Conservation (phyloP, 2,888 invertebrate species). For the Psylliodes chrysocephalus region DNA sequence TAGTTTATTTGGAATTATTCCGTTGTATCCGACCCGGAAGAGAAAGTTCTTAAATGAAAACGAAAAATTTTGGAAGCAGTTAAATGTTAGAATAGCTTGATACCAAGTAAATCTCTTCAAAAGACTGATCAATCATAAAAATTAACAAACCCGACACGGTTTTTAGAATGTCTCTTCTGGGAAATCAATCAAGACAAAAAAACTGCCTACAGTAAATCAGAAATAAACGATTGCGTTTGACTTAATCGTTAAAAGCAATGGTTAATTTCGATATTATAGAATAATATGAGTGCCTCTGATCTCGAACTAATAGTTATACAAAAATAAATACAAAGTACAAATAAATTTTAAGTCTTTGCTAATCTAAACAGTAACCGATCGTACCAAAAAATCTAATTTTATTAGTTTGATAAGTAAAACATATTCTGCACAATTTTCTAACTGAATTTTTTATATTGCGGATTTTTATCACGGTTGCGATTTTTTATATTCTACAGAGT, state of each 20-base stretch:
- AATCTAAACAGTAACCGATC: slow-evolving; percentile 20
- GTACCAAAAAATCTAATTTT: slow-evolving; percentile 21
- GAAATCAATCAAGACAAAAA: slow-evolving; percentile 17
- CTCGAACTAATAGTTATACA: slow-evolving; percentile 29
- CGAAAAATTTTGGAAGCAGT: slow-evolving; percentile 5
- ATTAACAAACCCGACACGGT: not conserved
- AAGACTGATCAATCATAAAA: slow-evolving; percentile 4
- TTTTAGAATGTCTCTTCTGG: slow-evolving; percentile 21
- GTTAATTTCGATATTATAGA: slow-evolving; percentile 22
- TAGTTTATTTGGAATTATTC: slow-evolving; percentile 25
- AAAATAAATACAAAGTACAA: slow-evolving; percentile 27
- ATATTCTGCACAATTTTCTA: slow-evolving; percentile 21
- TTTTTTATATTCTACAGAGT: not conserved
- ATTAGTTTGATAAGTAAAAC: slow-evolving; percentile 10
- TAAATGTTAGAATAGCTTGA: not conserved
- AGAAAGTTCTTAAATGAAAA: slow-evolving; percentile 7
- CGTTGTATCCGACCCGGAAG: slow-evolving; percentile 11
- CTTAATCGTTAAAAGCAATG: not conserved
- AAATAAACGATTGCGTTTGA: slow-evolving; percentile 18
- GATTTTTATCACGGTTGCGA: slow-evolving; percentile 14
- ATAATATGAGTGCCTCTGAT: slow-evolving; percentile 32
- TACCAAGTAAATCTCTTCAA: not conserved
- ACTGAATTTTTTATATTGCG: slow-evolving; percentile 17
- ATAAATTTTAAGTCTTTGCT: slow-evolving; percentile 26
- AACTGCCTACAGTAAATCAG: slow-evolving; percentile 21